These are phyloP conservation scores for Crocodylus rhombifer DNA, from an alignment of 2,797 vertebrate species.

Conservation along the genomic window DNA sequence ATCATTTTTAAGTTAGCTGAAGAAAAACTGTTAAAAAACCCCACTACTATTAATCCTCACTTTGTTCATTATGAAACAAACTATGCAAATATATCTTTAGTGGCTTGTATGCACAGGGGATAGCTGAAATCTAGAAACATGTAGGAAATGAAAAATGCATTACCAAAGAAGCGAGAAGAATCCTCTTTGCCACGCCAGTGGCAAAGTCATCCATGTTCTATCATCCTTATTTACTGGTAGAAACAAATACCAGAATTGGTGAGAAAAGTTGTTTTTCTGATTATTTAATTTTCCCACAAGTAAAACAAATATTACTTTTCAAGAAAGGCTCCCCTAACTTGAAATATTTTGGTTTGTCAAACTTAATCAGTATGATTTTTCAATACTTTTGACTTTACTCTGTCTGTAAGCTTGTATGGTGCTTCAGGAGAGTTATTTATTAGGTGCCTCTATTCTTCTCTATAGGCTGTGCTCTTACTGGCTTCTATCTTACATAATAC, in stretches of 20 bases:
- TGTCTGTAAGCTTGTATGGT: background rate
- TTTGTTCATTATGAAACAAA: background rate
- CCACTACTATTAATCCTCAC: background rate
- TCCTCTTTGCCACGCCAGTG: background rate
- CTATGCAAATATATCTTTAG: background rate
- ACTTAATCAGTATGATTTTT: conserved; percentile 33
- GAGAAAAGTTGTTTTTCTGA: too few relatives aligned
- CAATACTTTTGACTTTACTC: background rate
- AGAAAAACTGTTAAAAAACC: background rate
- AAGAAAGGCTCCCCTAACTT: background rate
- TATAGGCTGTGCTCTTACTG: conserved; percentile 1
- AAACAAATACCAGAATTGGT: background rate
- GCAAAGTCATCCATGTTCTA: background rate
- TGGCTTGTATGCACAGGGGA: background rate
- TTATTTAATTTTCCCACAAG: background rate
- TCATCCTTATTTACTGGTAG: background rate
- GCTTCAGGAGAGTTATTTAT: conserved; percentile 7
- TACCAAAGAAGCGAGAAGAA: background rate
- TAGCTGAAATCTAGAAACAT: background rate
- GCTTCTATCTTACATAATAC: conserved; percentile 11
- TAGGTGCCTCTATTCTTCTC: background rate
- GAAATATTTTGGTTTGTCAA: conserved; percentile 13
- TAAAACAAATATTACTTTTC: background rate
- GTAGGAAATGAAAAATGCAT: background rate
- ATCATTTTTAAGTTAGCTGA: too few relatives aligned